These are phyloP conservation scores for Schizopygopsis malacanthus DNA, from an alignment of 2,797 vertebrate species.

Conservation along the genomic window DNA sequence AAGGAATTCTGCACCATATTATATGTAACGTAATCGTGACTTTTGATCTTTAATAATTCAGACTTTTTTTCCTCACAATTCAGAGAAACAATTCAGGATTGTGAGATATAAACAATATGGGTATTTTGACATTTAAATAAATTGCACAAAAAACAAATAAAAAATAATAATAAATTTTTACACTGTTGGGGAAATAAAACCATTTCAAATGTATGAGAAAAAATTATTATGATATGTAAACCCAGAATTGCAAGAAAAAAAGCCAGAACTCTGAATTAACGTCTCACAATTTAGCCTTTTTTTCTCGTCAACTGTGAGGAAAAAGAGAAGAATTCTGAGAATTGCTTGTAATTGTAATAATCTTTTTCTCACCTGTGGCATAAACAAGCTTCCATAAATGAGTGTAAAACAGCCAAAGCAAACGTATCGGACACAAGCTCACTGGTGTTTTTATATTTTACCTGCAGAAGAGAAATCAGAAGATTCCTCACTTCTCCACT, in stretches of 20 bases:
- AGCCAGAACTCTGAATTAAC: background rate
- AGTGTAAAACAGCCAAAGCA: background rate
- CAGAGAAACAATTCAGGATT: background rate
- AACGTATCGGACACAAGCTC: background rate
- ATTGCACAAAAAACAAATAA: background rate
- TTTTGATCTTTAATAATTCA: background rate
- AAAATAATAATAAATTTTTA: background rate
- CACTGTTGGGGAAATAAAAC: background rate
- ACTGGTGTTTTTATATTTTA: slow-evolving; percentile 61
- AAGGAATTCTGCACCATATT: background rate
- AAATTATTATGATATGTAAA: background rate
- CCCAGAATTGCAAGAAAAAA: too few relatives aligned
- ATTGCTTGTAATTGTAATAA: too few relatives aligned
- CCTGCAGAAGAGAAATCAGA: slow-evolving; percentile 87
- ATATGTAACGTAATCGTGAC: background rate
- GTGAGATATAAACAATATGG: background rate
- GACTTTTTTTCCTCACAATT: background rate
- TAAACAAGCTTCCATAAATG: background rate
- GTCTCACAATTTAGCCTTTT: background rate
- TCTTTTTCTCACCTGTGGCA: background rate
- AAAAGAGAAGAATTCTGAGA: background rate
- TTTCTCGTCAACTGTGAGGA: too few relatives aligned
- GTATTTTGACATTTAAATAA: background rate
- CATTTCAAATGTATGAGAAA: background rate
- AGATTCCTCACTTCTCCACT: slow-evolving; percentile 87